Percentiles rank a stretch among this genome's conserved stretches.
Conservation (phyloP, 2,113 vertebrate species). For the Syngnathus typhle region DNA sequence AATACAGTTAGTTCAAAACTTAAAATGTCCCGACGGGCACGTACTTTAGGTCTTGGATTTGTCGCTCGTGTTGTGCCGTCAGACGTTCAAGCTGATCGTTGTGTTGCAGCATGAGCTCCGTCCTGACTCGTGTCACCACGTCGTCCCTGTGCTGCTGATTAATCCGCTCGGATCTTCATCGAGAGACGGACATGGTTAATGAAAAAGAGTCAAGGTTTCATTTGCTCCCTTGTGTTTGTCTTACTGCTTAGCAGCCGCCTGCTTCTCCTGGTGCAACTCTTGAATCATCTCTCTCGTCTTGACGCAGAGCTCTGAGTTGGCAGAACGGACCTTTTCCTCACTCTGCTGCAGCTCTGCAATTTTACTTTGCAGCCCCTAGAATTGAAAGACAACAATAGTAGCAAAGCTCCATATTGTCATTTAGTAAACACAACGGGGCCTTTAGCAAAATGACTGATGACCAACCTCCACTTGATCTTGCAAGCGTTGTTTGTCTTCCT, state of each 20-base stretch:
- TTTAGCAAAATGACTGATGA: not conserved
- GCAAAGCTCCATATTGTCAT: not conserved
- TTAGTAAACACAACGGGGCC: not conserved
- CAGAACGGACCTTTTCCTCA: conserved; percentile 78
- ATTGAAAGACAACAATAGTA: conserved; percentile 5
- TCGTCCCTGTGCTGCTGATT: conserved; percentile 87
- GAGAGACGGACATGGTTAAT: conserved; percentile 6
- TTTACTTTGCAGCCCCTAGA: conserved; percentile 64
- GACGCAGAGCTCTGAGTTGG: conserved; percentile 85
- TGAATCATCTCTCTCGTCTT: conserved; percentile 95
- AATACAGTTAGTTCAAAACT: not conserved
- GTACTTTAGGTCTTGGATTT: conserved; percentile 75
- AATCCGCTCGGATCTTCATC: conserved; percentile 79
- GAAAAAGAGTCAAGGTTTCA: not conserved
- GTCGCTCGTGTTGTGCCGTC: conserved; percentile 70
- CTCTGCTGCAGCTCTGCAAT: conserved; percentile 77
- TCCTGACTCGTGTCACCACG: conserved; percentile 76
- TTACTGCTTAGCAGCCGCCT: conserved; percentile 82
- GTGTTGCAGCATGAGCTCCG: conserved; percentile 74
- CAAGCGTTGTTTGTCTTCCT: conserved; percentile 73
- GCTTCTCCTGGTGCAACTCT: conserved; percentile 91
- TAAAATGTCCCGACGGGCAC: conserved; percentile 19
- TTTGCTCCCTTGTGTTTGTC: not conserved
- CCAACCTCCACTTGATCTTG: conserved; percentile 78
- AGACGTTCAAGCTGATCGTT: conserved; percentile 72